Evolutionary conservation across 1,140 invertebrate genomes (phyloP).

Genomic region (Ruditapes philippinarum): DNA sequence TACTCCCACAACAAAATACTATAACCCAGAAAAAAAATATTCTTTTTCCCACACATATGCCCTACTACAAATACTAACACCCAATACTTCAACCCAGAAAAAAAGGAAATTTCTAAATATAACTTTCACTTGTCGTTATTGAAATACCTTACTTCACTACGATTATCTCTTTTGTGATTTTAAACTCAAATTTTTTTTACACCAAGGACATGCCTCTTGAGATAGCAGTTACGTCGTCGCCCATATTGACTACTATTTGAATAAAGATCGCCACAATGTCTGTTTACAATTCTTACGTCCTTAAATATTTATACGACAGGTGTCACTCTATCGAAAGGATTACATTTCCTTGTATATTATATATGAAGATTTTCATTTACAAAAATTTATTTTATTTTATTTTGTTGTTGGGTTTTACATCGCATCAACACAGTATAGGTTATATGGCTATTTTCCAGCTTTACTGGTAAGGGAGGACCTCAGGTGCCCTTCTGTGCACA

Average conservation of each 20-base stretch:
- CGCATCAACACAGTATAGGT: no score
- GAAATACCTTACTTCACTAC: neutral
- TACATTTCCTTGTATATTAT: neutral
- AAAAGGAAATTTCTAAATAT: neutral
- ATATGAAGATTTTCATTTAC: neutral
- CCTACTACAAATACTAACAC: neutral
- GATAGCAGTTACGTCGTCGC: conserved; percentile 9
- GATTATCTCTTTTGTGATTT: neutral
- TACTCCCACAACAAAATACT: no score
- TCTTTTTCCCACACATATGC: conserved; percentile 1
- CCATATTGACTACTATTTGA: neutral
- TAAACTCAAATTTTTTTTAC: neutral
- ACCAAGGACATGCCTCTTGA: neutral
- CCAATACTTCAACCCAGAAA: neutral
- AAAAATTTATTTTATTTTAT: no score
- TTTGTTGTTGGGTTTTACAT: no score
- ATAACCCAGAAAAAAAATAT: neutral
- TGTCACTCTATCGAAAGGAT: conserved; percentile 17
- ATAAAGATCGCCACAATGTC: neutral
- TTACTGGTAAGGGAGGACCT: no score
- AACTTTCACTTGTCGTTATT: conserved; percentile 4
- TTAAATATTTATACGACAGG: conserved; percentile 18
- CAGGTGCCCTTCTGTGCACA: no score
- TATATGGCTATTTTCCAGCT: no score
- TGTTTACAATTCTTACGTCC: conserved; percentile 5